Evolutionary conservation across 2,113 vertebrate genomes (phyloP).

Genomic region (Ibidorhyncha struthersii): DNA sequence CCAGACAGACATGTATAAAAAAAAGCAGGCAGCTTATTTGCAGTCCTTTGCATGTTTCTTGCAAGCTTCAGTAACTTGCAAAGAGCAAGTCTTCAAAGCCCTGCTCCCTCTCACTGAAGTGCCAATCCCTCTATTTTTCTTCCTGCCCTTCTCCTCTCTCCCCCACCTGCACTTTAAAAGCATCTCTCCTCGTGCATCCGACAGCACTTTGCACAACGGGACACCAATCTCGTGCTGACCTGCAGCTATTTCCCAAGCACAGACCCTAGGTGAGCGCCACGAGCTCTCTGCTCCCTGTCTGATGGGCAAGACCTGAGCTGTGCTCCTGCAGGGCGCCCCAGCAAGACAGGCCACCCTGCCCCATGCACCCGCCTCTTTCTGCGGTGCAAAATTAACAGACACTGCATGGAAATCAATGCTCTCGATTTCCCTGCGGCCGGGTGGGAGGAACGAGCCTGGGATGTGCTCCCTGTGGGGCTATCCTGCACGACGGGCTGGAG

Average conservation of each 20-base stretch:
- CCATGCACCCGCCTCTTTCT: accelerated
- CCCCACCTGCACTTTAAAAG: neutral
- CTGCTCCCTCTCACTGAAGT: neutral
- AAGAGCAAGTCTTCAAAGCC: neutral
- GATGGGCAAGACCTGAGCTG: accelerated
- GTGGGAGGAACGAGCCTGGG: accelerated
- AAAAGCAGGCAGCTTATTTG: neutral
- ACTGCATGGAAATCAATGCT: accelerated
- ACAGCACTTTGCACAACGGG: neutral
- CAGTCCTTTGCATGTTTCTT: neutral
- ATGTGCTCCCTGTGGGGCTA: neutral
- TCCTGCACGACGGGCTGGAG: neutral
- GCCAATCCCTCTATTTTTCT: neutral
- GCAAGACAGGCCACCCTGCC: neutral
- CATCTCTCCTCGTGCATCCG: accelerated
- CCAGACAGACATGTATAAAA: neutral
- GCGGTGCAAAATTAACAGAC: neutral
- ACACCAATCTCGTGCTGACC: neutral
- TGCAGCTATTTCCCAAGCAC: neutral
- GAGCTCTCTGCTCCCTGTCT: neutral
- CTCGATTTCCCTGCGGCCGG: neutral
- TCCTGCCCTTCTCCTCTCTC: neutral
- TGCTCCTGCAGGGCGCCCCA: accelerated
- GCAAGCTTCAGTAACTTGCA: neutral
- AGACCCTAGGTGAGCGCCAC: neutral